phyloP scores from a whole-genome alignment of 2,113 vertebrate species.

The Corapipo altera region DNA sequence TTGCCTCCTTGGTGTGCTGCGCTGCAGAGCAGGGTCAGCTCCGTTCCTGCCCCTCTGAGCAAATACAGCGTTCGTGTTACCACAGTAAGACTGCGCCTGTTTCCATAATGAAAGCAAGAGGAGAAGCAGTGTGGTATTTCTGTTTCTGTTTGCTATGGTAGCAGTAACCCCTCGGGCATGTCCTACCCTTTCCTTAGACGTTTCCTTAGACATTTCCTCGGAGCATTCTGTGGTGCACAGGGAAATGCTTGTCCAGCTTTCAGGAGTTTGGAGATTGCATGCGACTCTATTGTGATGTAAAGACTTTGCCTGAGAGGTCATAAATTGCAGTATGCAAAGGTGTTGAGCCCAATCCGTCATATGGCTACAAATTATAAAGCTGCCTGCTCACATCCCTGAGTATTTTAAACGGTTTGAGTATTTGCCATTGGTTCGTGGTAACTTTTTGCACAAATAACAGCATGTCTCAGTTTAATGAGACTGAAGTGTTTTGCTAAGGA shows the following conservation, averaged over 20 bases:
- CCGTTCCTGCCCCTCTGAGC: background rate
- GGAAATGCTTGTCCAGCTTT: conserved; percentile 1
- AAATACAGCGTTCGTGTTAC: background rate
- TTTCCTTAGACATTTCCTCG: background rate
- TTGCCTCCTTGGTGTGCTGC: background rate
- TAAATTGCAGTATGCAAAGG: background rate
- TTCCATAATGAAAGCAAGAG: background rate
- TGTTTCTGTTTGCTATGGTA: conserved; percentile 2
- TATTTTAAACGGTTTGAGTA: background rate
- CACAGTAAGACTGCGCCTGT: background rate
- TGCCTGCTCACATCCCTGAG: background rate
- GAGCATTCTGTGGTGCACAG: background rate
- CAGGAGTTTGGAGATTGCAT: background rate
- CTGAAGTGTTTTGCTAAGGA: no score
- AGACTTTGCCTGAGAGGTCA: background rate
- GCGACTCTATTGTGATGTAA: background rate
- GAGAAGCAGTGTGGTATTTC: conserved; percentile 5
- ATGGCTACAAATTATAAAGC: background rate
- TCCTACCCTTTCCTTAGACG: background rate
- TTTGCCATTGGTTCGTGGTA: background rate
- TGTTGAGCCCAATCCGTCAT: background rate
- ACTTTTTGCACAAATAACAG: background rate
- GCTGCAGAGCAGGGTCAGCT: background rate
- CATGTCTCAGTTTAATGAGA: no score
- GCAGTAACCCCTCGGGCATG: conserved; percentile 7